phyloP scores from a whole-genome alignment of 2,113 vertebrate genomes.

The Lamprologus speciosus region DNA sequence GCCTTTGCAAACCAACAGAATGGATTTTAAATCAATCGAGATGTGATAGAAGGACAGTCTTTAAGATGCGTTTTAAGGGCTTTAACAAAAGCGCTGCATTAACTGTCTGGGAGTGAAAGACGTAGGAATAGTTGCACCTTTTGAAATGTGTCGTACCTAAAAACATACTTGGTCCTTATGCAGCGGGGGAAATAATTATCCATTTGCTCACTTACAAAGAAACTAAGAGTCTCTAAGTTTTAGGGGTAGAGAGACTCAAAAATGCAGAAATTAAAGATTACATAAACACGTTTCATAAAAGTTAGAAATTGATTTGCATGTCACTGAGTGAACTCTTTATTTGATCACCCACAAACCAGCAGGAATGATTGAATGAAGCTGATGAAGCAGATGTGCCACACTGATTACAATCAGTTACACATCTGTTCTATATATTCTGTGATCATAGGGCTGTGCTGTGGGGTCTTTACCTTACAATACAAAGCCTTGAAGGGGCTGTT shows the following conservation, averaged over 20 bases:
- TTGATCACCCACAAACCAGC: not conserved
- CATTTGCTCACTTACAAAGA: not conserved
- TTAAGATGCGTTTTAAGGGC: not conserved
- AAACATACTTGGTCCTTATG: not conserved
- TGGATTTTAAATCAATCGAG: not conserved
- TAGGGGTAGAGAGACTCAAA: not conserved
- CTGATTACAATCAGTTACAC: not conserved
- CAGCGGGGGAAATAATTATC: not conserved
- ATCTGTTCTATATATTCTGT: not conserved
- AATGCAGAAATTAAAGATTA: fast-evolving
- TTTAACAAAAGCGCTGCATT: fast-evolving
- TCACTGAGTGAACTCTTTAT: not conserved
- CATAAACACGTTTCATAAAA: not conserved
- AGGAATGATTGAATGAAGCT: not conserved
- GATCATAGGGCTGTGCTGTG: not conserved
- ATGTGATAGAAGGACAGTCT: not conserved
- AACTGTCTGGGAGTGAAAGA: not conserved
- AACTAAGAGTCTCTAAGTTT: not conserved
- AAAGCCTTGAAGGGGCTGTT: not conserved
- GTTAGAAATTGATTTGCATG: not conserved
- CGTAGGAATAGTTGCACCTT: not conserved
- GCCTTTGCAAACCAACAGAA: not conserved
- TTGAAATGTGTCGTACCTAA: not conserved
- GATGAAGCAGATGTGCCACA: not conserved
- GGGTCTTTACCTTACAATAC: not conserved